A percentile compares a stretch with the other conserved stretches of the same genome.
phyloP scores from a whole-genome alignment of 2,797 vertebrate species.

The Lacerta bilineata region DNA sequence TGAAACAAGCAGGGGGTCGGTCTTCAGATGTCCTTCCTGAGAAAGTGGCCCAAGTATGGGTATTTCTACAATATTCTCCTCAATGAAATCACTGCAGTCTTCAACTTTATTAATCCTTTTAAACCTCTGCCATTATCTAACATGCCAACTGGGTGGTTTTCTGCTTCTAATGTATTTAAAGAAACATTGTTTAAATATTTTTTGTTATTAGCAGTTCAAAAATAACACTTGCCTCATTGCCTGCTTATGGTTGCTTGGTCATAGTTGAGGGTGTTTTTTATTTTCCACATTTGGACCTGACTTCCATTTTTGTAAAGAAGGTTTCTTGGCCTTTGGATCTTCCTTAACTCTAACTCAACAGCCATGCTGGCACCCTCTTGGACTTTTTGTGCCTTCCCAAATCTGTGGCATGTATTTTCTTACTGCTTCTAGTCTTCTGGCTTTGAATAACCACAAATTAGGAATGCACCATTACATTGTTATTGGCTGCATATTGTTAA shows the following conservation, averaged over 20 bases:
- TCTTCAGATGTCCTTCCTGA: background rate
- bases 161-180: background rate
- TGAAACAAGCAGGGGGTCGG: background rate
- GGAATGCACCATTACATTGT: constrained; percentile 15
- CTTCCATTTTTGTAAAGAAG: background rate
- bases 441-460: constrained; percentile 10
- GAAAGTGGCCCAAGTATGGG: background rate
- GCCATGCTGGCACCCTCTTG: background rate
- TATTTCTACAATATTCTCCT: background rate
- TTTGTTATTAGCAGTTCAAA: background rate
- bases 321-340: background rate
- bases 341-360: background rate
- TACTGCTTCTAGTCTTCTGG: background rate
- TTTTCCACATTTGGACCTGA: background rate
- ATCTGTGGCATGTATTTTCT: background rate
- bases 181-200: background rate
- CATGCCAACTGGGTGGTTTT: background rate
- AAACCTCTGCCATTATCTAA: background rate
- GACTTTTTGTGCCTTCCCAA: background rate
- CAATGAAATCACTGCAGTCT: background rate
- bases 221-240: background rate
- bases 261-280: background rate
- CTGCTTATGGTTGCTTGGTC: background rate
- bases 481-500: constrained; percentile 30
- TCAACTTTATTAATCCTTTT: background rate